Evolutionary conservation across 2,888 invertebrate species (phyloP).

Genomic region (Zele albiditarsus): DNA sequence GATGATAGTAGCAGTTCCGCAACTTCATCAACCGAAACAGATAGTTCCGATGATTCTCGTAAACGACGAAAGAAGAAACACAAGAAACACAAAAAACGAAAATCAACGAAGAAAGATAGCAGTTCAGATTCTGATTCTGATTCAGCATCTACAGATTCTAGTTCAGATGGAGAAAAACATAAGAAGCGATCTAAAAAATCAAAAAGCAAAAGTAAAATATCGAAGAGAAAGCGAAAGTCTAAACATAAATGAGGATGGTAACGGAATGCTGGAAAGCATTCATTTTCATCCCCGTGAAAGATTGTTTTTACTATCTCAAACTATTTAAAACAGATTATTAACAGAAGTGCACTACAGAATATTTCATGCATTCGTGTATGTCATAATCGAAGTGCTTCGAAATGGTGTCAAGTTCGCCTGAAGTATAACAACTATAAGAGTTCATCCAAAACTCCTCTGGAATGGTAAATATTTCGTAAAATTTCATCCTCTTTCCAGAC

Average conservation of each 20-base stretch:
- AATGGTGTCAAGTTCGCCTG: no score
- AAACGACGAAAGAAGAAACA: conserved; percentile 78
- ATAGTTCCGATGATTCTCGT: conserved; percentile 73
- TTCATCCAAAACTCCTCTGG: no score
- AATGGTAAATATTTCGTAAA: no score
- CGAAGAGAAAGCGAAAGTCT: conserved; percentile 84
- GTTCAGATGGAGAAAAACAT: conserved; percentile 79
- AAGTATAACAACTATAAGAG: no score
- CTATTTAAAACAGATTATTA: no score
- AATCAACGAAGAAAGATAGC: conserved; percentile 76
- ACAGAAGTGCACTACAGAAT: no score
- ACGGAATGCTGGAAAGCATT: neutral
- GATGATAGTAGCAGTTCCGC: conserved; percentile 74
- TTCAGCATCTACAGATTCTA: conserved; percentile 77
- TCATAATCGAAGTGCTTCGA: no score
- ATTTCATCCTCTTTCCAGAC: no score
- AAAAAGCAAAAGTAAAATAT: conserved; percentile 81
- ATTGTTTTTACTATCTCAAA: no score
- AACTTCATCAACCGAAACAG: conserved; percentile 74
- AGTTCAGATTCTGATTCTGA: conserved; percentile 79
- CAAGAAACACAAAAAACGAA: conserved; percentile 76
- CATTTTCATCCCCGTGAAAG: neutral
- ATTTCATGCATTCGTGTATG: no score
- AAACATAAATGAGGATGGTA: conserved; percentile 74
- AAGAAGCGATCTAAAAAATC: conserved; percentile 79